These are phyloP conservation scores for Otolemur garnettii DNA, from an alignment of 2,113 vertebrate genomes.

Conservation along the genomic window DNA sequence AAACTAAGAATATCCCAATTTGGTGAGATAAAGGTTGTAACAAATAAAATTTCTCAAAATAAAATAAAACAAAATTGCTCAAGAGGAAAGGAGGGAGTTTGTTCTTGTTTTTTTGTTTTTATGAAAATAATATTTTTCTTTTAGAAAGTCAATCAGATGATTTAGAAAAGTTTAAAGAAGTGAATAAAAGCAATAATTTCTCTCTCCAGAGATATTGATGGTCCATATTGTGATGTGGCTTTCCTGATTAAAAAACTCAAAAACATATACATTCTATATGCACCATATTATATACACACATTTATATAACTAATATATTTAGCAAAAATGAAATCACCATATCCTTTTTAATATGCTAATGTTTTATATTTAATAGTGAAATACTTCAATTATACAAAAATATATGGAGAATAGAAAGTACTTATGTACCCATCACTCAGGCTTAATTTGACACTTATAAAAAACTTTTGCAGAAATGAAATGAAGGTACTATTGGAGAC, in stretches of 20 bases:
- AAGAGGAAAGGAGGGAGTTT: background rate
- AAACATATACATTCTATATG: background rate
- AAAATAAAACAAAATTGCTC: background rate
- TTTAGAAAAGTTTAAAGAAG: background rate
- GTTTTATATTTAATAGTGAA: background rate
- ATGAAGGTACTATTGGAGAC: background rate
- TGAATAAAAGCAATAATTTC: background rate
- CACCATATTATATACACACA: background rate
- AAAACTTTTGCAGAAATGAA: background rate
- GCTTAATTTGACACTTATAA: background rate
- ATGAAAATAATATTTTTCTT: background rate
- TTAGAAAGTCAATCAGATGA: background rate
- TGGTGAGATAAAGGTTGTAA: constrained; percentile 6
- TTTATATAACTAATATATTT: background rate
- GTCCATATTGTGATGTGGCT: background rate
- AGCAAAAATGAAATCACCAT: background rate
- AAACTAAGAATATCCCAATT: constrained; percentile 20
- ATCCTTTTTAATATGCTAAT: background rate
- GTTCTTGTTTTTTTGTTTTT: constrained; percentile 34
- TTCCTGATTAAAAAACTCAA: background rate
- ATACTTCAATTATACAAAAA: constrained; percentile 7
- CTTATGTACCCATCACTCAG: background rate
- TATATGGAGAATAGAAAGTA: background rate
- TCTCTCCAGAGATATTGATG: background rate
- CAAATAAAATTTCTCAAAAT: background rate